Evolutionary conservation across 2,113 vertebrate genomes (phyloP), one percentile per base, ranked within the genome.

Genomic region (Dendropsophus ebraccatus): DNA sequence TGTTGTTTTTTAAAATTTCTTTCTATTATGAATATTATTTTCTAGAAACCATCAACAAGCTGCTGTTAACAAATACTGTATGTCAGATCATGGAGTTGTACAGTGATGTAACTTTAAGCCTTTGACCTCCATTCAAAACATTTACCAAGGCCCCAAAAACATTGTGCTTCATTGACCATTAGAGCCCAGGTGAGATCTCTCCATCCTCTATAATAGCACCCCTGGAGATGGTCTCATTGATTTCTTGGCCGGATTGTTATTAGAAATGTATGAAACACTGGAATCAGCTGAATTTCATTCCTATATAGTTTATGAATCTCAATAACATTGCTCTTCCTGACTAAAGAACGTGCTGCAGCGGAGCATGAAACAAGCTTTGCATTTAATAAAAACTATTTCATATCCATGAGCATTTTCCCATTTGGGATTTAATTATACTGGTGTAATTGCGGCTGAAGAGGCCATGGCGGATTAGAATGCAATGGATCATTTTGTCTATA

Each of bases 351-450:
- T 25, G n/a, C 25, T 28, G 58, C 58, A 25, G 58, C 58, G 5
- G 58, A 62, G 58, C 58, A 62, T 62, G 58, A 62, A 62, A 62
- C 58, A 62, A 28, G 58, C 58, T 62, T 28, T 62, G n/a, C n/a
- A 62, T 62, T 62, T 62, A 62, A 62, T 62, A 62, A 62, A 25
- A 62, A 62, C 7, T 62, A 62, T 62, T 62, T 62, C 21, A 4
- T 62, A 25, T 25, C 58, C 58, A 62, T 62, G 58, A 21, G 6
- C 58, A 62, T 62, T 62, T 62, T 62, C n/a, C 25, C 58, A 28
- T 62, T 62, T 28, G 58, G 58, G 58, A 62, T 62, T 62, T 62
- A 28, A 62, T 62, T 62, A 62, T 62, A 25, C 58, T n/a, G 54
- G 10, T 62, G 10, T 25, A 25, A 62, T 62, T 12, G 23, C n/a